phyloP scores from a whole-genome alignment of 2,888 invertebrate species.

The Alloscopus bannaensis region DNA sequence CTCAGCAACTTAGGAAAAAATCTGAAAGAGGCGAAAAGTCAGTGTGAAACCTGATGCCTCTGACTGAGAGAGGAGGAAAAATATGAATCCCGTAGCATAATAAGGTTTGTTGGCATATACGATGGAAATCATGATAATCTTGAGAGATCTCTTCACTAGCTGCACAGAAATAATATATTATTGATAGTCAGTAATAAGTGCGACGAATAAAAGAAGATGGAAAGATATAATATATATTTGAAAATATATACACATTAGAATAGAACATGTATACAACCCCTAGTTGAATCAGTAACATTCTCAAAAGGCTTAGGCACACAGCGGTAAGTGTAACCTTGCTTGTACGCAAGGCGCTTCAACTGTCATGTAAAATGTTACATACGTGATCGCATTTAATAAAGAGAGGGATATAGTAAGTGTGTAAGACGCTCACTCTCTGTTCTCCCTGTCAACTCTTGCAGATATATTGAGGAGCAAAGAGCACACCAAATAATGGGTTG shows the following conservation, averaged over 20 bases:
- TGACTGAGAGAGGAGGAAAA: constrained; percentile 48
- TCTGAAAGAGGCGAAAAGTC: constrained; percentile 34
- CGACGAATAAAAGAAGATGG: no score
- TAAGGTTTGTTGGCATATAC: neutral
- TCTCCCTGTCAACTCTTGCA: constrained; percentile 57
- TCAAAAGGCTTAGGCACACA: neutral
- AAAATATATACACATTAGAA: no score
- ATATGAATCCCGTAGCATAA: constrained; percentile 30
- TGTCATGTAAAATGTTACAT: constrained; percentile 37
- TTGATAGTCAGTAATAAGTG: no score
- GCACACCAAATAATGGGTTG: no score
- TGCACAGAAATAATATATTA: no score
- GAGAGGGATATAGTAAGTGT: no score
- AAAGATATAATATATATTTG: no score
- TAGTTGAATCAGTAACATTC: constrained; percentile 39
- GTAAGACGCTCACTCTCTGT: constrained; percentile 27
- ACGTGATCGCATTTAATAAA: constrained; percentile 21
- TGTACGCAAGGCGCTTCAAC: constrained; percentile 29
- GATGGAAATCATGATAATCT: neutral
- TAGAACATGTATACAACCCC: no score
- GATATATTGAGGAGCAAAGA: no score
- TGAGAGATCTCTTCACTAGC: neutral
- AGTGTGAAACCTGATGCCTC: constrained; percentile 63
- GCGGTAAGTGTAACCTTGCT: constrained; percentile 18
- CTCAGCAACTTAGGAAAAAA: neutral